Conservation (phyloP, 2,113 vertebrate genomes). For the Nothocercus julius region DNA sequence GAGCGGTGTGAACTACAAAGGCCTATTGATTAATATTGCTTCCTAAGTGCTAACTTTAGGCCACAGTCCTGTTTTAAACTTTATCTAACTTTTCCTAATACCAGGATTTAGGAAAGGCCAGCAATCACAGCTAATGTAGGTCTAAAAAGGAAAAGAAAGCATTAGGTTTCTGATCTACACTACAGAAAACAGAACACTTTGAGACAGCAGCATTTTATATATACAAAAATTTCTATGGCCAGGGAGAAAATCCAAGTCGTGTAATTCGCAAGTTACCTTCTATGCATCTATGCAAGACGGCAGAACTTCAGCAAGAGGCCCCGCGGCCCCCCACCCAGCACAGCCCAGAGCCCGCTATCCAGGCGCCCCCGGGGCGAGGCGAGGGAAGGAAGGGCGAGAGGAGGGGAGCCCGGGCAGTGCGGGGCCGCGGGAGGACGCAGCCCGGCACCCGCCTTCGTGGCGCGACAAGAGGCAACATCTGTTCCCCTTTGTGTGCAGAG, state of each 20-base stretch:
- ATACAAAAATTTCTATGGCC: too few relatives aligned
- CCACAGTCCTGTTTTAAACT: background rate
- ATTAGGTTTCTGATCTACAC: background rate
- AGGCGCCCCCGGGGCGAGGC: too few relatives aligned
- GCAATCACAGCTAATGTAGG: background rate
- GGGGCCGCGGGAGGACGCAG: too few relatives aligned
- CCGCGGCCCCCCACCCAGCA: background rate
- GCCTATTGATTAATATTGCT: background rate
- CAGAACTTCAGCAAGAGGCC: background rate
- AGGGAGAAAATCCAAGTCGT: background rate
- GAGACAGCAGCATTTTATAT: background rate
- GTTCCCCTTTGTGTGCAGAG: fast-evolving
- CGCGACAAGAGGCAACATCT: background rate
- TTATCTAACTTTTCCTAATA: background rate
- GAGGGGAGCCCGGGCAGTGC: too few relatives aligned
- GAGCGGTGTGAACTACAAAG: background rate
- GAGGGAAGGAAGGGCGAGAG: too few relatives aligned
- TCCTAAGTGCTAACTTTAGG: background rate
- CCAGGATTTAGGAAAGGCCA: background rate
- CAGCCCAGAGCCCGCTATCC: background rate
- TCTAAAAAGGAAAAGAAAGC: background rate
- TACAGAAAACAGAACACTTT: background rate
- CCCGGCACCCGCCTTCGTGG: too few relatives aligned
- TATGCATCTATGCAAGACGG: fast-evolving
- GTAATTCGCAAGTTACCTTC: fast-evolving